Evolutionary conservation across 2,113 vertebrate genomes (phyloP), one percentile per base, ranked within the genome.

Genomic region (Datnioides undecimradiatus): DNA sequence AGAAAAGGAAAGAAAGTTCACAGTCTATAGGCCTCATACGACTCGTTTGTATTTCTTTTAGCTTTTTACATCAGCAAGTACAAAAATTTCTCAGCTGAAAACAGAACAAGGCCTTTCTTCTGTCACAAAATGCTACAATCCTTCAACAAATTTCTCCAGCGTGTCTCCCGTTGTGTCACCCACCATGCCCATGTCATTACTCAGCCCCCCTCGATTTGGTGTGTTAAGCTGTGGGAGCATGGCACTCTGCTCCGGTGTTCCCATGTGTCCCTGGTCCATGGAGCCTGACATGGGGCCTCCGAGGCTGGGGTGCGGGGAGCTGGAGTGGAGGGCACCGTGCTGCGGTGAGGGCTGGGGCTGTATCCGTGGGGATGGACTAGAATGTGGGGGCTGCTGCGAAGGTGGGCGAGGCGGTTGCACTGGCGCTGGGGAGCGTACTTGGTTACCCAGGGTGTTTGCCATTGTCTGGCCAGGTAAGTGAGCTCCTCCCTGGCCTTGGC

Each of bases 221-320:
- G 97, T 97, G 93, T 97, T 97, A 64, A 99, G 96, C 91, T 99
- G 98, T 8, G 98, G 96, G 84, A 99, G 97, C 98, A 99, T 99
- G 92, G 97, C 97, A 87, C 96, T 99, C 95, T 99, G 97, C 94
- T 99, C 98, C 0, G 96, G 95, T 73, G 95, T 96, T 74, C 96
- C 96, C 94, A 99, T 92, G 93, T 98, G 98, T 91, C 96, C 97
- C 94, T 97, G 97, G 89, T 99, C 97, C 95, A 99, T 95, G 90
- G 97, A 92, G 88, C 96, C 95, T 25, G 96, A 95, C 95, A 98
- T 96, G 77, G 97, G 96, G 29, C 96, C 96, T 43, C 96, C 96
- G 1, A 98, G 95, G 93, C 97, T 95, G 0, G 97, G 97, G 93
- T 97, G 98, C 63, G 97, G 98, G 66, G 97, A 99, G 89, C 96